Base-by-base conservation (phyloP, 2,888 invertebrate species). In the Harpalus rufipes region DNA sequence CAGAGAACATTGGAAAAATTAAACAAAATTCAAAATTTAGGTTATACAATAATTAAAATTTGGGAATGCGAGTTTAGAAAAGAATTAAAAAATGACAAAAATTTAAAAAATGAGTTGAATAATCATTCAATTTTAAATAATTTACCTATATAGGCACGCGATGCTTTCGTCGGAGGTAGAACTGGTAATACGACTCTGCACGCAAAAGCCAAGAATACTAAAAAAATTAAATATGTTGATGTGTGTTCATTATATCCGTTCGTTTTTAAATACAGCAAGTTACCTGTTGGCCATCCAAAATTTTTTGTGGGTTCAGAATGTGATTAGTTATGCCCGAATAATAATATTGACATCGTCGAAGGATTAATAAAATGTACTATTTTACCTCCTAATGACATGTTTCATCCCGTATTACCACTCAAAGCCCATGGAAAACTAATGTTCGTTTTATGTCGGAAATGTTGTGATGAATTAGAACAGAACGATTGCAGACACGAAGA, bases 401-500 rank as follows among this genome's bases (percentile, higher is more conserved):
- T n/a, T n/a, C n/a, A n/a, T n/a, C 89, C 89, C 1, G 88, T 89
- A 0, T 83, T 90, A 8, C 90, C 89, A 0, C 81, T 85, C 1
- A 86, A 86, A 78, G 87, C 88, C 41, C 86, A 88, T 76, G 86
- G 86, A 0, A 88, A 89, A n/a, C n/a, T n/a, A n/a, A n/a, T n/a
- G n/a, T n/a, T n/a, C n/a, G n/a, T n/a, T n/a, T n/a, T n/a, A n/a
- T n/a, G n/a, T n/a, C n/a, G n/a, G n/a, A n/a, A n/a, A n/a, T n/a
- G n/a, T n/a, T n/a, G n/a, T n/a, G n/a, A n/a, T n/a, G n/a, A n/a
- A n/a, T n/a, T n/a, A n/a, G n/a, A n/a, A n/a, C n/a, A n/a, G n/a
- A n/a, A n/a, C n/a, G n/a, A n/a, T n/a, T n/a, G n/a, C n/a, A n/a
- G n/a, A n/a, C n/a, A n/a, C n/a, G n/a, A n/a, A n/a, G n/a, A n/a